These are phyloP conservation scores for Xestobium rufovillosum DNA, from an alignment of 2,888 invertebrate genomes.

Conservation along the genomic window DNA sequence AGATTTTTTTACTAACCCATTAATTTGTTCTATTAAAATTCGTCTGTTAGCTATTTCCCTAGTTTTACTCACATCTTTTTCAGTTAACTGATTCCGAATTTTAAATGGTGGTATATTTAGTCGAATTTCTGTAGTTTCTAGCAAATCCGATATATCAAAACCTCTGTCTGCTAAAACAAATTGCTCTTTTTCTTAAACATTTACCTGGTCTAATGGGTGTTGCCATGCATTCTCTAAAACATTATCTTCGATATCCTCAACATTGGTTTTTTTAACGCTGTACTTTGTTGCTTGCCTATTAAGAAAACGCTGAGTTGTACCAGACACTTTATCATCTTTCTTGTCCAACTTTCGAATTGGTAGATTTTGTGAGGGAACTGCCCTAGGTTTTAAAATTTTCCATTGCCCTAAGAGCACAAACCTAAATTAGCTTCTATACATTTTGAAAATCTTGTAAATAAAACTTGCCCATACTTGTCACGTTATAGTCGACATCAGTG, in stretches of 20 bases:
- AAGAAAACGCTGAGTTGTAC: background rate
- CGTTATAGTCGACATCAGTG: background rate
- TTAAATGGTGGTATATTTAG: slow-evolving; percentile 12
- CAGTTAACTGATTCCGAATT: background rate
- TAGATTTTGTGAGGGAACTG: background rate
- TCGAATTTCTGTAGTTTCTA: slow-evolving; percentile 8
- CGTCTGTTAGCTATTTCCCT: too few relatives aligned
- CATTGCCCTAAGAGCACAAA: slow-evolving; percentile 2
- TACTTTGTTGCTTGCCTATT: slow-evolving; percentile 3
- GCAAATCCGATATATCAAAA: slow-evolving; percentile 12
- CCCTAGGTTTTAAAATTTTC: slow-evolving; percentile 2
- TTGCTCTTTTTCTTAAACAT: slow-evolving; percentile 5
- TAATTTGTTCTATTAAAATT: too few relatives aligned
- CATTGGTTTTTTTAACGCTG: background rate
- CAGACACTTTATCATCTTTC: background rate
- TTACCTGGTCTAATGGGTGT: background rate
- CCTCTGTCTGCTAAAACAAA: slow-evolving; percentile 10
- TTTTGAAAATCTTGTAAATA: background rate
- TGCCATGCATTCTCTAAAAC: background rate
- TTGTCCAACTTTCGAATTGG: background rate
- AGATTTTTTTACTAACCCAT: too few relatives aligned
- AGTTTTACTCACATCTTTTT: too few relatives aligned
- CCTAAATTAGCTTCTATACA: background rate
- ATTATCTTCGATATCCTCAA: background rate
- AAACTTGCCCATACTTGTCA: slow-evolving; percentile 4